Evolutionary conservation across 2,888 invertebrate genomes (phyloP).

Genomic region (Drosophila hamatofila): DNA sequence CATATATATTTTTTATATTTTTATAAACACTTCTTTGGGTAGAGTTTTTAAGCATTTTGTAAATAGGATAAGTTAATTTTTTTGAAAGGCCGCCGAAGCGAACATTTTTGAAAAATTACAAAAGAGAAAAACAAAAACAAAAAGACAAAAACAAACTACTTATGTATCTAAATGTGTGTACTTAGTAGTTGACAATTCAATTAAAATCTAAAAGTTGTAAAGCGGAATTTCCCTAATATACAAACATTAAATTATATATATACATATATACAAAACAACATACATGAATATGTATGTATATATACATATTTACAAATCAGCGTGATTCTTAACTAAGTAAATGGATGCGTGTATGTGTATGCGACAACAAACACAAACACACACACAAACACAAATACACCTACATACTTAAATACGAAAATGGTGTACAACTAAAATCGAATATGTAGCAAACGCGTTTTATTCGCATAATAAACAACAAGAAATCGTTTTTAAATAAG

Average conservation of each 20-base stretch:
- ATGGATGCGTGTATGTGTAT: not conserved
- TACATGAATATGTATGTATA: constrained; percentile 35
- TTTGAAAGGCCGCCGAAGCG: constrained; percentile 43
- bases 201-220: constrained; percentile 54
- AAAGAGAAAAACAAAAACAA: not conserved
- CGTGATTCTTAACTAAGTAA: constrained; percentile 59
- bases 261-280: constrained; percentile 27
- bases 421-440: constrained; percentile 41
- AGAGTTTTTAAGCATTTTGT: constrained; percentile 55
- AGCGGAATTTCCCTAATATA: constrained; percentile 33
- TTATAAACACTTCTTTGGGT: constrained; percentile 32
- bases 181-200: constrained; percentile 61
- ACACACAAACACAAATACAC: not conserved
- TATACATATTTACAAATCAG: constrained; percentile 53
- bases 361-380: not conserved
- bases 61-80: constrained; percentile 69
- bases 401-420: constrained; percentile 5
- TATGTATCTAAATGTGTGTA: constrained; percentile 68
- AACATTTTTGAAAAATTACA: constrained; percentile 37
- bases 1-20: constrained; percentile 47
- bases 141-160: constrained; percentile 22
- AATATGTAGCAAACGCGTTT: constrained; percentile 66
- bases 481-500: constrained; percentile 51
- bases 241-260: constrained; percentile 33
- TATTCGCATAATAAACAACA: constrained; percentile 57